These are phyloP conservation scores for Cheilosia pagana DNA, from an alignment of 2,888 invertebrate genomes.

Conservation along the genomic window DNA sequence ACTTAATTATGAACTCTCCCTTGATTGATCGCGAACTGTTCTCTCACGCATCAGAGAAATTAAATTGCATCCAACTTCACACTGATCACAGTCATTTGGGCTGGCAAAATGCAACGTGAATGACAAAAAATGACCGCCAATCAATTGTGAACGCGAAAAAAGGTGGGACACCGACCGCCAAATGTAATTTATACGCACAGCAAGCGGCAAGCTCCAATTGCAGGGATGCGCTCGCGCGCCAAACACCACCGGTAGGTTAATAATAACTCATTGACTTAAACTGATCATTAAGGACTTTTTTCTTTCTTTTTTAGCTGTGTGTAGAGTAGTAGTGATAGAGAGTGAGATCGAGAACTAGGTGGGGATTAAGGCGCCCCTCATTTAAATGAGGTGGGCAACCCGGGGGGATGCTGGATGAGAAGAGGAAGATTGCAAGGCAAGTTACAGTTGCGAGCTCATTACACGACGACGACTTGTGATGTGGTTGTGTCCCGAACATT, in stretches of 20 bases:
- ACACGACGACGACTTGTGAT: slow-evolving; percentile 49
- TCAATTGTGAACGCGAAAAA: slow-evolving; percentile 69
- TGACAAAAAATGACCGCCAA: slow-evolving; percentile 72
- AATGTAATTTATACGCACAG: slow-evolving; percentile 58
- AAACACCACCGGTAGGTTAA: slow-evolving; percentile 62
- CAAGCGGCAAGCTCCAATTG: slow-evolving; percentile 59
- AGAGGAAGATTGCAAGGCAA: slow-evolving; percentile 19
- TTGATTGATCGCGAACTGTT: slow-evolving; percentile 54
- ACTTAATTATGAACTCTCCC: slow-evolving; percentile 37
- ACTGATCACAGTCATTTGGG: slow-evolving; percentile 68
- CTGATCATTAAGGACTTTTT: slow-evolving; percentile 60
- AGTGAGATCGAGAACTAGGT: slow-evolving; percentile 8
- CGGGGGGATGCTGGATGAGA: neutral
- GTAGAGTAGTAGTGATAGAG: neutral
- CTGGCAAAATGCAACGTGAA: slow-evolving; percentile 65
- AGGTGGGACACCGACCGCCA: slow-evolving; percentile 44
- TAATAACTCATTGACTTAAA: slow-evolving; percentile 73
- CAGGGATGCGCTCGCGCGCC: slow-evolving; percentile 49
- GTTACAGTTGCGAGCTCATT: slow-evolving; percentile 67
- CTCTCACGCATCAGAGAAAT: slow-evolving; percentile 50
- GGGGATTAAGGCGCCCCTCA: slow-evolving; percentile 54
- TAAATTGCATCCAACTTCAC: slow-evolving; percentile 60
- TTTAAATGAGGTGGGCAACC: slow-evolving; percentile 17
- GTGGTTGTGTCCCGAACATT: slow-evolving; percentile 17
- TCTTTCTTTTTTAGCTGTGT: too few relatives aligned